A percentile compares a stretch with the other conserved stretches of the same genome.
Conservation (phyloP, 2,113 vertebrate species). For the Oryzias curvinotus region DNA sequence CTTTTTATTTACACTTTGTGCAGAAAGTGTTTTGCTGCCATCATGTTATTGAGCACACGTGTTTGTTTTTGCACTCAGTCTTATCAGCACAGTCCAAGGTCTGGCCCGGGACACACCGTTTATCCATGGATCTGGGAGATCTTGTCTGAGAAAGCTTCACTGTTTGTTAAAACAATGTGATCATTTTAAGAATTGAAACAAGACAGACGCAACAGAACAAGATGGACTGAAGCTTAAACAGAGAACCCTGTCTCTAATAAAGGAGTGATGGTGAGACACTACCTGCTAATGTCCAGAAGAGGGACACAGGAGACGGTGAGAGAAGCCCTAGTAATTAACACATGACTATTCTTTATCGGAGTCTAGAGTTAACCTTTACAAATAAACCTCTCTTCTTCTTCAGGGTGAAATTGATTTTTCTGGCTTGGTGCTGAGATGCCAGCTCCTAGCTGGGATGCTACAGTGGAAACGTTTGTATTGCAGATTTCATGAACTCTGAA, state of each 20-base stretch:
- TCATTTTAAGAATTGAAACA: neutral
- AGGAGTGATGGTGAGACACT: constrained; percentile 5
- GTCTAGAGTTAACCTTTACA: no score
- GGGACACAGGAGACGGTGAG: constrained; percentile 22
- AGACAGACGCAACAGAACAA: neutral
- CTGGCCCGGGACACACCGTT: neutral
- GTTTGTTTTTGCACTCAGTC: constrained; percentile 19
- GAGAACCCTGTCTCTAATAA: no score
- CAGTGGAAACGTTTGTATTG: no score
- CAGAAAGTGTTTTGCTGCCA: neutral
- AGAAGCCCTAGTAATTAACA: neutral
- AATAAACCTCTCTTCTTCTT: no score
- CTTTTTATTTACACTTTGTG: neutral
- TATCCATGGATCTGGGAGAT: neutral
- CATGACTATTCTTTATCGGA: no score
- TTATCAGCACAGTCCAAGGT: constrained; percentile 53
- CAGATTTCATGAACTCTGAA: neutral
- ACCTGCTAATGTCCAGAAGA: constrained; percentile 38
- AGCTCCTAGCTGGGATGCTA: no score
- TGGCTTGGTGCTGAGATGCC: no score
- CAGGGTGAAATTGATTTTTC: no score
- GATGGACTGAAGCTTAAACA: neutral
- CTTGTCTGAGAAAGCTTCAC: neutral
- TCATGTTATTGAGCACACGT: constrained; percentile 2
- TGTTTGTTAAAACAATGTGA: neutral